phyloP scores from a whole-genome alignment of 1,140 invertebrate genomes.

The Mycetomoellerius zeteki region DNA sequence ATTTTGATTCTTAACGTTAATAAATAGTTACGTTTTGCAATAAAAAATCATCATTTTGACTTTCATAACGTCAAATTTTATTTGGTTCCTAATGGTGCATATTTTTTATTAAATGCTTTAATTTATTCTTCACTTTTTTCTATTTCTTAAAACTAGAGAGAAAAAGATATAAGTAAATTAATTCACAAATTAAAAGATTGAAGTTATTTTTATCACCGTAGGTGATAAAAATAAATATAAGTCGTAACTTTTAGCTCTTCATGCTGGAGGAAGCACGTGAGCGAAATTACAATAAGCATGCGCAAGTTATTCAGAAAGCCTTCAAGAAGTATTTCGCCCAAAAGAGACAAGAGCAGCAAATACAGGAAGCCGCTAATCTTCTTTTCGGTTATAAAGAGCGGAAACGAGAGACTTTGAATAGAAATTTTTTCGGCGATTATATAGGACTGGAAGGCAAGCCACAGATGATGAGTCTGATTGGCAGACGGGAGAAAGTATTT shows the following conservation, averaged over 20 bases:
- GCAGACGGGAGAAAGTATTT: slow-evolving; percentile 90
- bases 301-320: slow-evolving; percentile 91
- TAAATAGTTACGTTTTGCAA: too few species aligned
- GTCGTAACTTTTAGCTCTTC: slow-evolving; percentile 88
- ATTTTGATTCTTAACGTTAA: too few species aligned
- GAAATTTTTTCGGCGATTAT: slow-evolving; percentile 93
- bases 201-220: too few species aligned
- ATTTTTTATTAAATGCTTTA: too few species aligned
- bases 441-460: slow-evolving; percentile 91
- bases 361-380: slow-evolving; percentile 89
- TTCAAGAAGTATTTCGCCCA: slow-evolving; percentile 91
- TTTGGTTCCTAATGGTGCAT: too few species aligned
- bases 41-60: too few species aligned
- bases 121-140: too few species aligned
- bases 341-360: slow-evolving; percentile 89
- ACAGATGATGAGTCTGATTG: slow-evolving; percentile 88
- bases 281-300: slow-evolving; percentile 91
- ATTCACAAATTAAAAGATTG: too few species aligned
- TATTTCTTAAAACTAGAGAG: too few species aligned
- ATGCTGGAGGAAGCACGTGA: slow-evolving; percentile 92
- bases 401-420: slow-evolving; percentile 89
- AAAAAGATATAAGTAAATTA: too few species aligned
- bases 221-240: too few species aligned
- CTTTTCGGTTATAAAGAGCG: slow-evolving; percentile 91
- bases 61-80: too few species aligned